A percentile compares a stretch with the other conserved stretches of the same genome.
These are phyloP conservation scores for Pandemis cinnamomeana DNA, from an alignment of 2,888 invertebrate species.

Conservation along the genomic window DNA sequence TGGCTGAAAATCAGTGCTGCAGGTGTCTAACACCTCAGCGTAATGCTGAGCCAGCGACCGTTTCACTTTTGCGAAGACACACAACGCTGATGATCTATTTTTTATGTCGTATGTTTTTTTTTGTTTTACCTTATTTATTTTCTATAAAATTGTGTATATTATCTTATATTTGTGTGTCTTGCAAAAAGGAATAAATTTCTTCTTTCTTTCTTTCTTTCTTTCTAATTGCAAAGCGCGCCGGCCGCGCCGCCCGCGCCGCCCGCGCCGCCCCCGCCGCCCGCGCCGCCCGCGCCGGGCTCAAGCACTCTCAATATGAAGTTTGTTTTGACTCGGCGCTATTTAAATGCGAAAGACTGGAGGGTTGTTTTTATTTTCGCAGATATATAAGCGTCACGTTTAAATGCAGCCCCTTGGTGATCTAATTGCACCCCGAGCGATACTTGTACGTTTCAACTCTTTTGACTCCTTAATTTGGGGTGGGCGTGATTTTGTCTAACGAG, in stretches of 20 bases:
- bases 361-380: conserved; percentile 21
- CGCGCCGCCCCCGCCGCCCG: neutral
- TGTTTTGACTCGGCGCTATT: conserved; percentile 62
- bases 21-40: too few species aligned
- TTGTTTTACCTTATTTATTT: too few species aligned
- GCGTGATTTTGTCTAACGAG: conserved; percentile 35
- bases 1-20: too few species aligned
- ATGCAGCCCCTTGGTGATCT: conserved; percentile 10
- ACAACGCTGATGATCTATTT: too few species aligned
- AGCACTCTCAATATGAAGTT: conserved; percentile 63
- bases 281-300: conserved; percentile 30
- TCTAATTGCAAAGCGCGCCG: conserved; percentile 52
- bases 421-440: conserved; percentile 22
- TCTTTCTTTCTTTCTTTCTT: too few species aligned
- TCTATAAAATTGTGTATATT: too few species aligned
- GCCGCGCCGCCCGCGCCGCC: conserved; percentile 8
- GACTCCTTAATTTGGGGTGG: conserved; percentile 32
- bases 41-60: too few species aligned
- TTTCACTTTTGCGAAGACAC: too few species aligned
- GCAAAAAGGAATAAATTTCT: too few species aligned
- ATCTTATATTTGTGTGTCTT: too few species aligned
- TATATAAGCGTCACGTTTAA: conserved; percentile 21
- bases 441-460: conserved; percentile 34
- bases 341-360: conserved; percentile 57
- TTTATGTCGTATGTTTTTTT: too few species aligned